Evolutionary conservation across 2,888 invertebrate species (phyloP), one percentile per base, ranked within the genome.

Genomic region (Conchocele bisecta): DNA sequence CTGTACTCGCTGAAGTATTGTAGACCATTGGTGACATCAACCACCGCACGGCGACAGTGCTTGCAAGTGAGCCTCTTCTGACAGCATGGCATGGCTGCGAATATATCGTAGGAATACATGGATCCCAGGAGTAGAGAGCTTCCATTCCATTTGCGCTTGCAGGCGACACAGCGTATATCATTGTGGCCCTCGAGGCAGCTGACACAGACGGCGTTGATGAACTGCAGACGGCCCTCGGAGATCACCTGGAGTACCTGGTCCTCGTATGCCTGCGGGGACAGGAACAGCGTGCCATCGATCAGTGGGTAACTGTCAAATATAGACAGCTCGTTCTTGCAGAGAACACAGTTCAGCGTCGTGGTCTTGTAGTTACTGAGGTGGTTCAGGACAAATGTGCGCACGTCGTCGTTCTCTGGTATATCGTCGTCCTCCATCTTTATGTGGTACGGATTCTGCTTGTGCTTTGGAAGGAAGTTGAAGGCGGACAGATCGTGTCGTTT

Each of bases 401-500:
- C 98, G 91, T 99, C 99, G 91, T 99, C 99, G 92, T 98, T 98
- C 87, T 98, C 98, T 91, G 98, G 98, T 92, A 97, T 97, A 78
- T 97, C 98, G 91, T 99, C 98, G 91, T 99, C 98, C 92, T 99
- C 98, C 94, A 98, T 97, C 96, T 98, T 98, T 91, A 99, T 98
- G 94, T 98, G 98, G 94, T 98, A 98, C 89, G 98, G 98, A 94
- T 99, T 99, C 91, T 98, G 95, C 93, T 98, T 98, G 91, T 97
- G 95, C 92, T 95, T 95, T 83, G 98, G 98, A 89, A 99, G 94
- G 85, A 84, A 77, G 63, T 81, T 87, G 76, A 91, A 90, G 60
- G 97, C 96, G 88, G 97, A 96, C 93, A 98, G 97, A 93, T 98
- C 98, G 91, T 95, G 93, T 83, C 99, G 95, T 87, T 97, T 94